Conservation (phyloP, 2,113 vertebrate species). For the Xerus inauris region DNA sequence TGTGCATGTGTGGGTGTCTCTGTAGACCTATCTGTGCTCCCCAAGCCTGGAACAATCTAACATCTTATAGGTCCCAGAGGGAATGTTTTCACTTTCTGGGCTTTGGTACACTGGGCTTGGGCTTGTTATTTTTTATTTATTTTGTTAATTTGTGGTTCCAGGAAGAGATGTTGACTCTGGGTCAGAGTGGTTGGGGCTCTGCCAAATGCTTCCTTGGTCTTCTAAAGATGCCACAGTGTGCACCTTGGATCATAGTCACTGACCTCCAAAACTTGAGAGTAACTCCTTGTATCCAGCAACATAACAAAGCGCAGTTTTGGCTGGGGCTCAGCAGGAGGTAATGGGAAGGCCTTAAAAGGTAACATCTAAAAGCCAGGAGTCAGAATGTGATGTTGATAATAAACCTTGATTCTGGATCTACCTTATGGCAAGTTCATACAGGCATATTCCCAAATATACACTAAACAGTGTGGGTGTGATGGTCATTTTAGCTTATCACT, state of each 20-base stretch:
- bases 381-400: not conserved
- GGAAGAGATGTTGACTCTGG: not conserved
- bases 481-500: not conserved
- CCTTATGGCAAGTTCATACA: not conserved
- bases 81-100: not conserved
- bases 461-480: not conserved
- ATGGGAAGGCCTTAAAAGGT: not conserved
- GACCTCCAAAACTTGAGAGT: not conserved
- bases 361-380: not conserved
- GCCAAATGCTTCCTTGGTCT: not conserved
- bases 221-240: not conserved
- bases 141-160: not conserved
- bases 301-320: accelerated
- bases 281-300: not conserved
- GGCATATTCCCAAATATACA: not conserved
- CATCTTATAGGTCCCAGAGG: not conserved
- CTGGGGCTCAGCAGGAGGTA: not conserved
- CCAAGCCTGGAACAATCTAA: not conserved
- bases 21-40: too few relatives aligned
- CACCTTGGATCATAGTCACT: not conserved
- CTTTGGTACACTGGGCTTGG: not conserved
- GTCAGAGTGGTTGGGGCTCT: not conserved
- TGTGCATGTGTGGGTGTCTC: not conserved
- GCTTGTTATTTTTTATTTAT: not conserved
- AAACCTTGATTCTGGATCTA: not conserved